A percentile compares a stretch with the other conserved stretches of the same genome.
These are phyloP conservation scores for Archivesica marissinica DNA, from an alignment of 1,140 invertebrate genomes.

Conservation along the genomic window DNA sequence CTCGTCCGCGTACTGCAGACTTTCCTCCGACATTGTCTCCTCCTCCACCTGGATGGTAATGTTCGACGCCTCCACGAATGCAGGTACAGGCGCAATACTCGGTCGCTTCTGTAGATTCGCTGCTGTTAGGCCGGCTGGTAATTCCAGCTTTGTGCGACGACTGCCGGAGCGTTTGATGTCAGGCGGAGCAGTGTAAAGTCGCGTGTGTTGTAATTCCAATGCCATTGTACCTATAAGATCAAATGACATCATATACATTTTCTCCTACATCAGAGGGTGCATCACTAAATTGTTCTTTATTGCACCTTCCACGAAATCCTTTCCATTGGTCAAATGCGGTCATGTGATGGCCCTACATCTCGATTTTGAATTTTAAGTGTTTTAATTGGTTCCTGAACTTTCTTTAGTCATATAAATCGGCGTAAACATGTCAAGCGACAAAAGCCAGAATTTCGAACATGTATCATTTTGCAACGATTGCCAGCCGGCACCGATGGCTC, in stretches of 20 bases:
- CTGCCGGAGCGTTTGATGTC: slow-evolving; percentile 60
- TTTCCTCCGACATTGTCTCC: slow-evolving; percentile 66
- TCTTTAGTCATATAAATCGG: too few relatives aligned
- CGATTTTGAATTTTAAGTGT: too few relatives aligned
- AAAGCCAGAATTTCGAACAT: too few relatives aligned
- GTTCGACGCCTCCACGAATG: slow-evolving; percentile 81
- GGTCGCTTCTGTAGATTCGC: slow-evolving; percentile 80
- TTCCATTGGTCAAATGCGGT: too few relatives aligned
- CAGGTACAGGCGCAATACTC: slow-evolving; percentile 84
- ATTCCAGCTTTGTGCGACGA: slow-evolving; percentile 67
- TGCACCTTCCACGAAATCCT: too few relatives aligned
- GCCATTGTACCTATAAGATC: slow-evolving; percentile 78
- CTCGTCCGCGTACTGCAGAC: slow-evolving; percentile 62
- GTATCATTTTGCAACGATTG: too few relatives aligned
- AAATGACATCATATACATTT: neutral
- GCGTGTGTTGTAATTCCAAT: slow-evolving; percentile 79
- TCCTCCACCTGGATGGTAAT: slow-evolving; percentile 73
- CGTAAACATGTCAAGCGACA: too few relatives aligned
- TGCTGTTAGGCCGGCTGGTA: slow-evolving; percentile 76
- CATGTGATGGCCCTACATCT: too few relatives aligned
- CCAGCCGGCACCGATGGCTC: too few relatives aligned
- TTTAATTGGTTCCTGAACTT: too few relatives aligned
- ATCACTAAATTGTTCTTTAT: neutral
- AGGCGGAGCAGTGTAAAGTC: slow-evolving; percentile 40
- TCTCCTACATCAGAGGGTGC: neutral